Evolutionary conservation across 2,888 invertebrate species (phyloP), one percentile per base, ranked within the genome.

Genomic region (Drosophila longiperda): DNA sequence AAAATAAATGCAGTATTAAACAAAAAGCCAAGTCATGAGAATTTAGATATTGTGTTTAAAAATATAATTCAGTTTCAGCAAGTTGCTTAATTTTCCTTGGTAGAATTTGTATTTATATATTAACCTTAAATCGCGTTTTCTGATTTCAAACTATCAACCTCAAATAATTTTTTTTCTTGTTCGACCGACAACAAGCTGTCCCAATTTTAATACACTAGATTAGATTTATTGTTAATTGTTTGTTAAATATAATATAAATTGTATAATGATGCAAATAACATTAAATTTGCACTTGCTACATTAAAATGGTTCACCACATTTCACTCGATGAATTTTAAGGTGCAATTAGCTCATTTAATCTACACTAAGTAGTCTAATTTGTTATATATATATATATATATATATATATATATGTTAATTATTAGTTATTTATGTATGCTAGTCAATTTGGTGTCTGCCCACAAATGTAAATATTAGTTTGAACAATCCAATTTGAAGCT

Each of bases 171-270:
- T 29, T 29, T 29, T 29, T 29, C 6, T 6, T 29, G 29, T 5
- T 29, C 6, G 36, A 36, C 36, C 36, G 15, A 36, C 15, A 15
- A 7, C 36, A 36, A 36, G 15, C 53, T 55, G 65, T 26, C 54
- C 49, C 45, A 73, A 68, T 66, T 65, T 59, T 59, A 78, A 74
- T 74, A 61, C 48, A 58, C 57, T 54, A 73, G 53, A 73, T 69
- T 65, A 67, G 55, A 63, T 62, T 74, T 69, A 69, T 73, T 2
- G 4, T n/a, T 12, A 45, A 32, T 38, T 50, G n/a, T 12, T 9
- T 60, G 5, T 36, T 20, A 45, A n/a, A 49, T 62, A 53, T 62
- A 34, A 11, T 45, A 36, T 45, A 52, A 11, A 34, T 15, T 2
- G 1, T 38, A 7, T 34, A 17, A 32, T 49, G 40, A 3, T 72